These are phyloP conservation scores for Beaufortia kweichowensis DNA, from an alignment of 2,113 vertebrate genomes.

Conservation along the genomic window DNA sequence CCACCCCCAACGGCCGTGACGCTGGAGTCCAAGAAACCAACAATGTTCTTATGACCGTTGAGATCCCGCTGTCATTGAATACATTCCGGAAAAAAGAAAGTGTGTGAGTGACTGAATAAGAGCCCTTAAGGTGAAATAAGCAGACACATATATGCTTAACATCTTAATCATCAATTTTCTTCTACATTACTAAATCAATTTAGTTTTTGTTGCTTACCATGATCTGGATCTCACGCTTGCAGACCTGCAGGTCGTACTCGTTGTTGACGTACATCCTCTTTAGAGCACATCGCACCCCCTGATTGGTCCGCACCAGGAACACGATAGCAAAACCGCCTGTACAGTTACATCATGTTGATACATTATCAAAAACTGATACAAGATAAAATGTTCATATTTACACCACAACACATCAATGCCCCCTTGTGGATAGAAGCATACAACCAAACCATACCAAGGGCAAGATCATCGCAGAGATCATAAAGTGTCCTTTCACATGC, in stretches of 20 bases:
- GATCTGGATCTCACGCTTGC: constrained; percentile 96
- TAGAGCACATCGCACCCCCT: constrained; percentile 91
- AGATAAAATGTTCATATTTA: background rate
- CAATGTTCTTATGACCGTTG: constrained; percentile 95
- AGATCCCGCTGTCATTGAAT: constrained; percentile 84
- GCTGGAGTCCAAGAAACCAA: constrained; percentile 95
- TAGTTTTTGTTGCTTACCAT: constrained; percentile 98
- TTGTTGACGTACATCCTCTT: constrained; percentile 99
- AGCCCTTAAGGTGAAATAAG: background rate
- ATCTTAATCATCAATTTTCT: no score
- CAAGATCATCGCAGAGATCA: no score
- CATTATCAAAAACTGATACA: background rate
- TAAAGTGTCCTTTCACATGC: no score
- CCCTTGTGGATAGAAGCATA: background rate
- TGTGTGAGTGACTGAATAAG: background rate
- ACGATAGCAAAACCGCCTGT: constrained; percentile 96
- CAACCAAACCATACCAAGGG: background rate
- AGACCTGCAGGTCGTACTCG: constrained; percentile 94
- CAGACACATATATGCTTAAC: no score
- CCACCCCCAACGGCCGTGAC: constrained; percentile 89
- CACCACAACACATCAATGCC: background rate
- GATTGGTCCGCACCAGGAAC: constrained; percentile 91
- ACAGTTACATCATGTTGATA: background rate
- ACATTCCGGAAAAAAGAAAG: background rate
- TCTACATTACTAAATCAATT: no score